Evolutionary conservation across 2,888 invertebrate species (phyloP).

Genomic region (Scrobipalpa atriplicella): DNA sequence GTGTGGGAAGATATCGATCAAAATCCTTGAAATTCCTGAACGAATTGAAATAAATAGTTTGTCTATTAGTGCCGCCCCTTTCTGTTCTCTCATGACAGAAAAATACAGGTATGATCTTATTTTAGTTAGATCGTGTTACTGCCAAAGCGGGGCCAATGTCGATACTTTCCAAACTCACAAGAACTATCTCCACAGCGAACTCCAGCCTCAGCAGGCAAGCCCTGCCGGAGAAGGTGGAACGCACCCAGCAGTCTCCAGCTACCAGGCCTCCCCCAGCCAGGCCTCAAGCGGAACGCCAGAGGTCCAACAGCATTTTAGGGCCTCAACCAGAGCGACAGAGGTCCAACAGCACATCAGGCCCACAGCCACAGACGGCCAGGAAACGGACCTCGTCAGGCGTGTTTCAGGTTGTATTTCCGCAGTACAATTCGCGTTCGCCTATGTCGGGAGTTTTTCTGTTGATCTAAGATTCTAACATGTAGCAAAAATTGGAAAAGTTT

Average conservation of each 20-base stretch:
- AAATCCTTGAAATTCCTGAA: no score
- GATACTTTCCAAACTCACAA: no score
- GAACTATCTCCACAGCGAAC: neutral
- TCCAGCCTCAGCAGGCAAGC: neutral
- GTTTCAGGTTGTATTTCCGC: conserved; percentile 1
- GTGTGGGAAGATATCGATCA: no score
- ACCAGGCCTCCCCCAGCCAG: neutral
- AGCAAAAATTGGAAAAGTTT: neutral
- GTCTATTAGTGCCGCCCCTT: no score
- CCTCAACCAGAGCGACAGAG: conserved; percentile 41
- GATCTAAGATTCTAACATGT: neutral
- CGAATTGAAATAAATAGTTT: no score
- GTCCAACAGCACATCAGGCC: conserved; percentile 49
- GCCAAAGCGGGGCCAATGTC: no score
- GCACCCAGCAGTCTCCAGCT: neutral
- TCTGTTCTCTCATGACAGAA: no score
- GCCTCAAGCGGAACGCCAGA: conserved; percentile 27
- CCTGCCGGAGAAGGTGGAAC: conserved; percentile 26
- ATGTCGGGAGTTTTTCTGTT: neutral
- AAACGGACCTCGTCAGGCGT: conserved; percentile 64
- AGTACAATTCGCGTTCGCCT: neutral
- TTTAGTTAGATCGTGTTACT: no score
- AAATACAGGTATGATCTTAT: no score
- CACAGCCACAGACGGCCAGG: conserved; percentile 44
- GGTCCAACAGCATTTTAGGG: conserved; percentile 51